A percentile compares a stretch with the other conserved stretches of the same genome.
These are phyloP conservation scores for Aphis gossypii DNA, from an alignment of 1,140 invertebrate genomes.

Conservation along the genomic window DNA sequence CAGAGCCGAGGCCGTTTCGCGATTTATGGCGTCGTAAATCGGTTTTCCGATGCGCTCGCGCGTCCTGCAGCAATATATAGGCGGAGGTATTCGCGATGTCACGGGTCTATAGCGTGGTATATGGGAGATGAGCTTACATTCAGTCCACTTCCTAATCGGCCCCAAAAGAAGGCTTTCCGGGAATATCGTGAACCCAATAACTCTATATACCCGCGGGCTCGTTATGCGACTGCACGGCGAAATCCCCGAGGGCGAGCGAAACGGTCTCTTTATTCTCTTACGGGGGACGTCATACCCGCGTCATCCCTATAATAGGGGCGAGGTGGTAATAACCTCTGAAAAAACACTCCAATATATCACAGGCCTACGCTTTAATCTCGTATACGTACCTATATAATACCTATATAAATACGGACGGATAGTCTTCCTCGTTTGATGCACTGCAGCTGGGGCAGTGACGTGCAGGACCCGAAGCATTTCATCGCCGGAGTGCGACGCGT, in stretches of 20 bases:
- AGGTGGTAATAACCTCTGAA: conserved; percentile 17
- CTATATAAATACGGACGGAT: background rate
- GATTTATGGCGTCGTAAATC: conserved; percentile 43
- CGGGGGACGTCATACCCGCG: background rate
- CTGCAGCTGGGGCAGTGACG: background rate
- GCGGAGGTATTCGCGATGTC: background rate
- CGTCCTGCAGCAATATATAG: background rate
- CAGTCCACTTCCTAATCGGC: background rate
- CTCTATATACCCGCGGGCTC: background rate
- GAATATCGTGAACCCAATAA: background rate
- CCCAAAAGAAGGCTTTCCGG: background rate
- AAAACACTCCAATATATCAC: too few relatives aligned
- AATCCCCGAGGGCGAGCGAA: background rate
- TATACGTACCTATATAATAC: too few relatives aligned
- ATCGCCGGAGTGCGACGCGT: background rate
- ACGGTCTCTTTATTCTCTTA: background rate
- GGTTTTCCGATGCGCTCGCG: background rate
- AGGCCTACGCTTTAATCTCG: too few relatives aligned
- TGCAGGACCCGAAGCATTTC: too few relatives aligned
- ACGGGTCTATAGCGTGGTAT: background rate
- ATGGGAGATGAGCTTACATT: background rate
- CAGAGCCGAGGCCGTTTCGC: background rate
- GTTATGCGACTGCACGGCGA: background rate
- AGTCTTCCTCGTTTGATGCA: too few relatives aligned
- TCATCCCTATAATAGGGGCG: background rate